Conservation (phyloP, 2,888 invertebrate genomes). For the Criorhina ranunculi region DNA sequence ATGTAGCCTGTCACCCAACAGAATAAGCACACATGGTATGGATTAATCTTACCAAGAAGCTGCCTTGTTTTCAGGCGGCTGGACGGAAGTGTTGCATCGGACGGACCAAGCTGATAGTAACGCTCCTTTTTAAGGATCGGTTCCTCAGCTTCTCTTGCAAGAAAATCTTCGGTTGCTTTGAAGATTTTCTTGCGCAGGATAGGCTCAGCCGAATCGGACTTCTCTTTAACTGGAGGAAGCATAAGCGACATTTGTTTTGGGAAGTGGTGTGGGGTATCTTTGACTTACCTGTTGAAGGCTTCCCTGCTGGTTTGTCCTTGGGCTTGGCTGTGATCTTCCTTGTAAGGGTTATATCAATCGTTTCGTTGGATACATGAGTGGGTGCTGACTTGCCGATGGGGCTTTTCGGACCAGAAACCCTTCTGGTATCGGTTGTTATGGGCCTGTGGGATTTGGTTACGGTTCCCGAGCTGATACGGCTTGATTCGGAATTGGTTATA, state of each 20-base stretch:
- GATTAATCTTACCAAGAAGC: conserved; percentile 64
- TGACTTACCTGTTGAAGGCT: conserved; percentile 63
- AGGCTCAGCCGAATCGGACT: conserved; percentile 52
- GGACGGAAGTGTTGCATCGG: conserved; percentile 79
- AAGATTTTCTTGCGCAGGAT: conserved; percentile 79
- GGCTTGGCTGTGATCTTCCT: conserved; percentile 56
- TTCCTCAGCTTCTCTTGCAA: conserved; percentile 78
- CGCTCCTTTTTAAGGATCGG: conserved; percentile 80
- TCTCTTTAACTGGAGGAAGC: conserved; percentile 64
- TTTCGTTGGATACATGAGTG: conserved; percentile 80
- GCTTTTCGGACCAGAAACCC: conserved; percentile 80
- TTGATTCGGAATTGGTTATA: conserved; percentile 82
- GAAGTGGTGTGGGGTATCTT: conserved; percentile 3
- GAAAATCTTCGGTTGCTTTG: conserved; percentile 78
- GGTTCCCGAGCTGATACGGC: conserved; percentile 83
- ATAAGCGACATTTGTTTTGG: conserved; percentile 58
- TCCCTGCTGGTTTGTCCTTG: conserved; percentile 73
- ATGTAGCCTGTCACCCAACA: conserved; percentile 41
- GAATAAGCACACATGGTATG: conserved; percentile 56
- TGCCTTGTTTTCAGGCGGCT: conserved; percentile 45
- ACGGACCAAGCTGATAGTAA: conserved; percentile 82
- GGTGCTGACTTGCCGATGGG: conserved; percentile 80
- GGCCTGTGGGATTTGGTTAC: conserved; percentile 78
- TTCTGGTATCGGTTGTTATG: conserved; percentile 61
- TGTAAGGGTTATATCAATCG: conserved; percentile 78